These are phyloP conservation scores for Pycnonotus jocosus DNA, from an alignment of 2,113 vertebrate species.

Conservation along the genomic window DNA sequence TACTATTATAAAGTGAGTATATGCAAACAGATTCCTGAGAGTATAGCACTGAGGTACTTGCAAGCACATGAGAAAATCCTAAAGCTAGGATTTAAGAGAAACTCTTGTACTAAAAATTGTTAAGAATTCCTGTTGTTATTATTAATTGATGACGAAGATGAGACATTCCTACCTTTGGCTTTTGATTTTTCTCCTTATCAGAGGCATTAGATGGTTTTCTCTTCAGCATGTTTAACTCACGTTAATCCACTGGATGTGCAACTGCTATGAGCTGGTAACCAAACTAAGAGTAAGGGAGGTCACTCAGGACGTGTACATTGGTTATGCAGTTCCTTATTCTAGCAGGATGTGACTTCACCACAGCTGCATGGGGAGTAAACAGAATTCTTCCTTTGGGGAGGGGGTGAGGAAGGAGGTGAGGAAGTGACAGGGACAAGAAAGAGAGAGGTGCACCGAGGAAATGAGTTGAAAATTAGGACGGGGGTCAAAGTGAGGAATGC, in stretches of 20 bases:
- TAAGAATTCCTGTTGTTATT: not conserved
- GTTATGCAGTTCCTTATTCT: slow-evolving; percentile 65
- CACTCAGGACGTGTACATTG: not conserved
- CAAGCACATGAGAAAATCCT: not conserved
- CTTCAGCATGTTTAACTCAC: slow-evolving; percentile 75
- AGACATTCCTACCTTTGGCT: slow-evolving; percentile 79
- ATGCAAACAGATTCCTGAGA: not conserved
- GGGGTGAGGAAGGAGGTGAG: not conserved
- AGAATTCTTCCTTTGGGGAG: not conserved
- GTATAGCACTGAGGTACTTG: not conserved
- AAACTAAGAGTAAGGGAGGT: not conserved
- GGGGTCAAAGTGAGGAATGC: not conserved
- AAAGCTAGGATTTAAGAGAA: not conserved
- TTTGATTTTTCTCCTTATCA: slow-evolving; percentile 81
- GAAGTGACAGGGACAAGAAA: not conserved
- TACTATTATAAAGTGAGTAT: not conserved
- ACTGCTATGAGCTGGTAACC: not conserved
- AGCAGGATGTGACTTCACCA: slow-evolving; percentile 68
- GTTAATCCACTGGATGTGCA: not conserved
- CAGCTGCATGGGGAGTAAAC: not conserved
- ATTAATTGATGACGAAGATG: not conserved
- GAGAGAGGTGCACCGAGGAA: not conserved
- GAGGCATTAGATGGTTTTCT: slow-evolving; percentile 82
- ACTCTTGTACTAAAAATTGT: not conserved
- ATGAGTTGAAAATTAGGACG: not conserved